phyloP scores from a whole-genome alignment of 2,888 invertebrate genomes.

The Ophion ventricosus region DNA sequence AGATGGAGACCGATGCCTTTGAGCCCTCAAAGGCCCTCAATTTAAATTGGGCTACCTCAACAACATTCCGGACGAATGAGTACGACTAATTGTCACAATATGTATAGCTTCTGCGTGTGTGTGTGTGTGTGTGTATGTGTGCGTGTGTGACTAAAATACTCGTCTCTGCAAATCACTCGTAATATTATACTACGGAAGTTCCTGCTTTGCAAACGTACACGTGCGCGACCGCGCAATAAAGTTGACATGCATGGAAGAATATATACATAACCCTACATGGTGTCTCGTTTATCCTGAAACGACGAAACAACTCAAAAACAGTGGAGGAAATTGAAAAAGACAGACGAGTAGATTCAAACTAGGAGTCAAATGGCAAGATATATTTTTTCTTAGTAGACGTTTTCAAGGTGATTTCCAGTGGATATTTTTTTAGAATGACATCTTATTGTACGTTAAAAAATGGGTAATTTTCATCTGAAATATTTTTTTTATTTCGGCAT shows the following conservation, averaged over 20 bases:
- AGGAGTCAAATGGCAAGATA: too few relatives aligned
- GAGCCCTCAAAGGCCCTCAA: neutral
- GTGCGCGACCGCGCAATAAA: constrained; percentile 42
- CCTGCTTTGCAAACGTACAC: constrained; percentile 73
- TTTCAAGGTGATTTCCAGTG: too few relatives aligned
- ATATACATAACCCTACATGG: neutral
- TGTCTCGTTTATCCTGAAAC: neutral
- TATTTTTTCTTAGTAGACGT: too few relatives aligned
- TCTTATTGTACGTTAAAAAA: too few relatives aligned
- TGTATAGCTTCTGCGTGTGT: neutral
- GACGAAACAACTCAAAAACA: neutral
- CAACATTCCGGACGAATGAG: neutral
- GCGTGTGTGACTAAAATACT: neutral
- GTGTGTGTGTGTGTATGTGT: too few relatives aligned
- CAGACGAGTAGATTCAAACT: too few relatives aligned
- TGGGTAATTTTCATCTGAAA: too few relatives aligned
- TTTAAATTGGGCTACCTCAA: too few relatives aligned
- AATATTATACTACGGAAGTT: constrained; percentile 76
- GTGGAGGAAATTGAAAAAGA: neutral
- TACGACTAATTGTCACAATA: neutral
- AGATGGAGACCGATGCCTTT: too few relatives aligned
- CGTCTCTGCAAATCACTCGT: constrained; percentile 52
- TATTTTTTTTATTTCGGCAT: too few relatives aligned
- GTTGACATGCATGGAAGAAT: neutral
- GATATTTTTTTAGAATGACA: too few relatives aligned